Evolutionary conservation across 2,888 invertebrate genomes (phyloP).

Genomic region (Mythimna pallens): DNA sequence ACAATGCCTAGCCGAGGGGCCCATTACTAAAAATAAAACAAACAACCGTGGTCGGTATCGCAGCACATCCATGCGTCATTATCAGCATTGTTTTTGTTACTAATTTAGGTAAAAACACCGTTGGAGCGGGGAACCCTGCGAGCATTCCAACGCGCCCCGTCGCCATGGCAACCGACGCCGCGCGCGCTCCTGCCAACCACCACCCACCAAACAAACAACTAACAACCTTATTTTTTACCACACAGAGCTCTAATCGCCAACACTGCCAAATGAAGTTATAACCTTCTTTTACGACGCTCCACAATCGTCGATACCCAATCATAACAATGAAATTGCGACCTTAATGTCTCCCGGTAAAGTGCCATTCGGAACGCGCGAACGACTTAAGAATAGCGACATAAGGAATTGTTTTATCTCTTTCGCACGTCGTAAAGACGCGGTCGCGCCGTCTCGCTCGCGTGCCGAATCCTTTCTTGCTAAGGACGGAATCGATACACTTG

Average conservation of each 20-base stretch:
- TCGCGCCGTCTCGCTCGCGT: constrained; percentile 83
- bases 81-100: constrained; percentile 76
- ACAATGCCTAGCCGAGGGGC: constrained; percentile 45
- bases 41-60: constrained; percentile 60
- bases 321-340: constrained; percentile 89
- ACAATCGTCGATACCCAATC: constrained; percentile 85
- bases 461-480: constrained; percentile 83
- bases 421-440: constrained; percentile 87
- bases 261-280: constrained; percentile 86
- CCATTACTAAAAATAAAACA: constrained; percentile 65
- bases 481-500: constrained; percentile 86
- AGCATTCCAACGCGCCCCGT: constrained; percentile 88
- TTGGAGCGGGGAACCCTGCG: constrained; percentile 81
- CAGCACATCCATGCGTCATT: constrained; percentile 72
- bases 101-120: constrained; percentile 85
- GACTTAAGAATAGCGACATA: constrained; percentile 90
- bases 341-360: constrained; percentile 86
- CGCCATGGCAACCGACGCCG: constrained; percentile 90
- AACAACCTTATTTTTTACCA: constrained; percentile 81
- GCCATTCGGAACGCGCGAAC: constrained; percentile 85
- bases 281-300: constrained; percentile 86
- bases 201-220: constrained; percentile 78
- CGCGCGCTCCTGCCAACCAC: constrained; percentile 75
- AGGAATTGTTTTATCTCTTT: constrained; percentile 90
- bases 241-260: constrained; percentile 80